A percentile compares a stretch with the other conserved stretches of the same genome.
phyloP scores from a whole-genome alignment of 2,888 invertebrate species.

The Biston stratarius region DNA sequence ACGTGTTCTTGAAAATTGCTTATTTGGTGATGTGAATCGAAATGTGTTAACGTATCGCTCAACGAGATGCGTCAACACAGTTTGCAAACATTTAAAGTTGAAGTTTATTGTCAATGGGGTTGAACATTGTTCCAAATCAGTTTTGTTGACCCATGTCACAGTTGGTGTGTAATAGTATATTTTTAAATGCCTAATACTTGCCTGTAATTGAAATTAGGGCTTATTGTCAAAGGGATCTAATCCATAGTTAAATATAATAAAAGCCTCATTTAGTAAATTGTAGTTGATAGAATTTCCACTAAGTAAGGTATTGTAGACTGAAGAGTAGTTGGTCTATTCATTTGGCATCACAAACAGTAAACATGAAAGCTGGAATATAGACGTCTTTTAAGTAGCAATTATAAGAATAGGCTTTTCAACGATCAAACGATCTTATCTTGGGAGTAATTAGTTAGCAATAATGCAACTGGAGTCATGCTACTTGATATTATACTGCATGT shows the following conservation, averaged over 20 bases:
- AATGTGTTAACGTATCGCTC: constrained; percentile 63
- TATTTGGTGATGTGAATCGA: constrained; percentile 55
- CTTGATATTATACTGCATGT: constrained; percentile 6
- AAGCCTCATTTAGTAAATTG: constrained; percentile 66
- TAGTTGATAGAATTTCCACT: constrained; percentile 63
- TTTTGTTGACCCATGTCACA: constrained; percentile 28
- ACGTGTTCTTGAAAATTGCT: constrained; percentile 53
- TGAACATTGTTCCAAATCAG: constrained; percentile 47
- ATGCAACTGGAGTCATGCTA: background rate
- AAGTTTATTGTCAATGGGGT: constrained; percentile 74
- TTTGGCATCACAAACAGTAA: constrained; percentile 42
- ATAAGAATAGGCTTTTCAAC: constrained; percentile 7
- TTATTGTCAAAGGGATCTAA: constrained; percentile 68
- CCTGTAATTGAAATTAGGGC: constrained; percentile 71
- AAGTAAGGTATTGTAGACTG: constrained; percentile 48
- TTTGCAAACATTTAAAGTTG: constrained; percentile 53
- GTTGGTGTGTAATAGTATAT: constrained; percentile 48
- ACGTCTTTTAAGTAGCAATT: background rate
- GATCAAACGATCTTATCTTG: constrained; percentile 1
- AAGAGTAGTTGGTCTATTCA: constrained; percentile 43
- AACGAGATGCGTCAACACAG: constrained; percentile 46
- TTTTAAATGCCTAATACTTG: constrained; percentile 79
- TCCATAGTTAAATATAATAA: constrained; percentile 66
- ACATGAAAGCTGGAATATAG: constrained; percentile 29
- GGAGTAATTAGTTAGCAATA: constrained; percentile 1